Percentiles rank a stretch among this genome's conserved stretches.
phyloP scores from a whole-genome alignment of 2,888 invertebrate species.

The Artemia sinica region DNA sequence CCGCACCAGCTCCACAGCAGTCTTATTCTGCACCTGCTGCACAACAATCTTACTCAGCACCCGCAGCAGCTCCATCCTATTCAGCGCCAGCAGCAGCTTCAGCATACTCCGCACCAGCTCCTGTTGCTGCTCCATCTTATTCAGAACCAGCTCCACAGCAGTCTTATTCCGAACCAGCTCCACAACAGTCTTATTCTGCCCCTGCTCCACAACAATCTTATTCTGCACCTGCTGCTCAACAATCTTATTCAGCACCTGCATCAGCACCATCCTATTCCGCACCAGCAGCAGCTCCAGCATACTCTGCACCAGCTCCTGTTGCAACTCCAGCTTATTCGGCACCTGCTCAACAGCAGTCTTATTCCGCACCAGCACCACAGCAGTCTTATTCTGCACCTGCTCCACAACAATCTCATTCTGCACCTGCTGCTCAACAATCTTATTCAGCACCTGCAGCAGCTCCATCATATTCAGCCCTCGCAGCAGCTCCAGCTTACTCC shows the following conservation, averaged over 20 bases:
- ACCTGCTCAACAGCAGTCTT: conserved; percentile 4
- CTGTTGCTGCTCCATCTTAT: conserved; percentile 11
- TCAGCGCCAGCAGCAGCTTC: conserved; percentile 15
- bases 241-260: conserved; percentile 3
- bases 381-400: conserved; percentile 9
- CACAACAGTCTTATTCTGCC: background rate
- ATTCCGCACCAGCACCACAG: conserved; percentile 6
- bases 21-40: conserved; percentile 14
- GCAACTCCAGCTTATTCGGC: conserved; percentile 13
- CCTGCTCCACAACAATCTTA: conserved; percentile 12
- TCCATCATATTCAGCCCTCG: conserved; percentile 12
- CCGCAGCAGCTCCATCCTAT: conserved; percentile 16
- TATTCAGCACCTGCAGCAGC: conserved; percentile 15
- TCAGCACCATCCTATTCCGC: conserved; percentile 16
- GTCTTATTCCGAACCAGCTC: background rate
- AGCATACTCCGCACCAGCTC: conserved; percentile 14
- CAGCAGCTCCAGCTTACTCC: conserved; percentile 14
- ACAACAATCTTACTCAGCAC: background rate
- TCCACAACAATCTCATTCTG: background rate
- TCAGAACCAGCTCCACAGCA: background rate
- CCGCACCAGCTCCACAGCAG: conserved; percentile 18
- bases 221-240: conserved; percentile 13
- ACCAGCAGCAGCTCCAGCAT: background rate
- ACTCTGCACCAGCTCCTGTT: conserved; percentile 18
- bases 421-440: conserved; percentile 7